Evolutionary conservation across 2,797 vertebrate species (phyloP).

Genomic region (Loris lydekkerianus): DNA sequence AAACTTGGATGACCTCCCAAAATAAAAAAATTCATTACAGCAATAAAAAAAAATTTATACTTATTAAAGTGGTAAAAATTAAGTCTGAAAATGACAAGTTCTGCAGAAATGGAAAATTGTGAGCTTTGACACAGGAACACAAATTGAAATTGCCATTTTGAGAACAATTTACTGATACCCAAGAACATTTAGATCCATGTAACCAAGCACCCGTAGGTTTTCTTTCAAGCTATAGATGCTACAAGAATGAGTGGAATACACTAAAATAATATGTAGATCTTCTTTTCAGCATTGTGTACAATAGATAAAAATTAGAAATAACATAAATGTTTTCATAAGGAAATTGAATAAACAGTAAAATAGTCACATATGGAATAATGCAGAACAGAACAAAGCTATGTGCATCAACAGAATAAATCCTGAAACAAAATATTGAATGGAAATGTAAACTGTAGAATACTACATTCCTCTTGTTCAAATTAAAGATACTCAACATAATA

Average conservation of each 20-base stretch:
- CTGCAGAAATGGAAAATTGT: neutral
- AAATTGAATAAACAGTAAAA: neutral
- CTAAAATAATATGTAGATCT: neutral
- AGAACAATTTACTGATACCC: neutral
- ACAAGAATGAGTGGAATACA: neutral
- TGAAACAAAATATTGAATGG: neutral
- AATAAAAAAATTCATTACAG: slow-evolving; percentile 37
- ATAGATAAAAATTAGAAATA: neutral
- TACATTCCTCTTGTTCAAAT: neutral
- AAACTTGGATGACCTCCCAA: neutral
- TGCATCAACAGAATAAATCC: neutral
- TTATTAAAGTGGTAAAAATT: neutral
- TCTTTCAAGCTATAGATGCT: neutral
- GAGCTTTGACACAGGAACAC: neutral
- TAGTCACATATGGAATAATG: neutral
- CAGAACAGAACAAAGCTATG: neutral
- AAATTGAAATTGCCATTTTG: slow-evolving; percentile 28
- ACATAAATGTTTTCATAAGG: neutral
- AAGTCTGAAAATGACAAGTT: neutral
- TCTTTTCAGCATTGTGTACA: neutral
- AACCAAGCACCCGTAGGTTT: neutral
- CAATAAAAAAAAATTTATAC: neutral
- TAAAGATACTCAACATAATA: neutral
- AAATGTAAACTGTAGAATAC: neutral
- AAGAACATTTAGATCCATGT: neutral